phyloP scores from a whole-genome alignment of 1,140 invertebrate species.

The Lepidurus packardi region DNA sequence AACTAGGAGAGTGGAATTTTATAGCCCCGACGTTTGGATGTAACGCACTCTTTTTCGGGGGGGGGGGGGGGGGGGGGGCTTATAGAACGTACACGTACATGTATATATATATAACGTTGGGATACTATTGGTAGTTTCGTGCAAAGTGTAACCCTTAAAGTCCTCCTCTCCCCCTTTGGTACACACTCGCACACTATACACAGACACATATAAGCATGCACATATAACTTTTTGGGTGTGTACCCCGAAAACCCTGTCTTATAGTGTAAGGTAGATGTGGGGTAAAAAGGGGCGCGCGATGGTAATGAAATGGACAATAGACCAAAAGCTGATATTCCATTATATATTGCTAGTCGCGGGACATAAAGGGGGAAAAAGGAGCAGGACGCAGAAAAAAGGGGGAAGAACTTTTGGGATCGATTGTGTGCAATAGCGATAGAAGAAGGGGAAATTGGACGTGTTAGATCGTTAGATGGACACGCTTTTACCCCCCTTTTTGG shows the following conservation, averaged over 20 bases:
- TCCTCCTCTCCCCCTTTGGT: conserved; percentile 1
- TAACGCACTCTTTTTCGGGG: background rate
- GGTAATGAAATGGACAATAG: conserved; percentile 19
- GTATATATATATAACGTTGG: background rate
- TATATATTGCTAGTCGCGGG: background rate
- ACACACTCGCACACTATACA: background rate
- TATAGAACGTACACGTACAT: background rate
- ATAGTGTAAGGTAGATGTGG: background rate
- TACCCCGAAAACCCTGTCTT: no score
- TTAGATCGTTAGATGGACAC: background rate
- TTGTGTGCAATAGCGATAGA: conserved; percentile 12
- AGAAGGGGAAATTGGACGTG: conserved; percentile 13
- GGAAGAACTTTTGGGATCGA: conserved; percentile 12
- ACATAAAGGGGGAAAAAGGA: background rate
- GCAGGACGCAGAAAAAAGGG: background rate
- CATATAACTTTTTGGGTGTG: no score
- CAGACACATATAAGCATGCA: background rate
- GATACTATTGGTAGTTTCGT: conserved; percentile 18
- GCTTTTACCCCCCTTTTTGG: background rate
- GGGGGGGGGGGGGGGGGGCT: background rate
- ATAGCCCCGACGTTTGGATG: background rate
- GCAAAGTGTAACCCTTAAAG: conserved; percentile 7
- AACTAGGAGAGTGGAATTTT: background rate
- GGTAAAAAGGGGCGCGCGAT: conserved; percentile 18
- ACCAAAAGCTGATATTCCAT: conserved; percentile 6